Evolutionary conservation across 2,113 vertebrate genomes (phyloP).

Genomic region (Brachyistius frenatus): DNA sequence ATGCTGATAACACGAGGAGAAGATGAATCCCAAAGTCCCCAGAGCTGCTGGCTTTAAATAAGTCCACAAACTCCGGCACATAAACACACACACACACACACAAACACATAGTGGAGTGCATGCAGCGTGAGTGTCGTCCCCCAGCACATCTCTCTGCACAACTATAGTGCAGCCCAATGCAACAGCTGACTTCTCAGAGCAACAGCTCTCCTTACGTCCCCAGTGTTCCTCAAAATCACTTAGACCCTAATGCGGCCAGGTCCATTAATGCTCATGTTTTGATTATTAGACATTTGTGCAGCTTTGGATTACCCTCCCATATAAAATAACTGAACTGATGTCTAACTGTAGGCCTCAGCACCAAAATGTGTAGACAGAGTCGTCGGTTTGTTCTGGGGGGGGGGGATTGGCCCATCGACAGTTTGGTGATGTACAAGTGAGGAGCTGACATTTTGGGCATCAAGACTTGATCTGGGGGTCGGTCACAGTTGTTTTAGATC

Average conservation of each 20-base stretch:
- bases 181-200: constrained; percentile 77
- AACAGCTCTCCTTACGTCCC: constrained; percentile 77
- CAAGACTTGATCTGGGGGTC: constrained; percentile 71
- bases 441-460: constrained; percentile 71
- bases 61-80: constrained; percentile 62
- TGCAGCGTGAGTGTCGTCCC: constrained; percentile 15
- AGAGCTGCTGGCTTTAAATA: constrained; percentile 81
- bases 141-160: constrained; percentile 75
- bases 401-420: not conserved
- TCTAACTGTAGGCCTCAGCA: constrained; percentile 25
- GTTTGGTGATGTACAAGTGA: constrained; percentile 50
- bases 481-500: constrained; percentile 86
- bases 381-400: not conserved
- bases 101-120: constrained; percentile 32
- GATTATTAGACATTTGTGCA: constrained; percentile 51
- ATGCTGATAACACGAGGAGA: constrained; percentile 82
- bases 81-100: constrained; percentile 54
- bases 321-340: not conserved
- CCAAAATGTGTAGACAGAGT: not conserved
- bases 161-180: constrained; percentile 59
- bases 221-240: constrained; percentile 78
- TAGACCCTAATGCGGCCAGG: constrained; percentile 46
- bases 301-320: constrained; percentile 42
- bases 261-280: constrained; percentile 52
- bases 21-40: constrained; percentile 78